These are phyloP conservation scores for Setipinna tenuifilis DNA, from an alignment of 2,797 vertebrate genomes.

Conservation along the genomic window DNA sequence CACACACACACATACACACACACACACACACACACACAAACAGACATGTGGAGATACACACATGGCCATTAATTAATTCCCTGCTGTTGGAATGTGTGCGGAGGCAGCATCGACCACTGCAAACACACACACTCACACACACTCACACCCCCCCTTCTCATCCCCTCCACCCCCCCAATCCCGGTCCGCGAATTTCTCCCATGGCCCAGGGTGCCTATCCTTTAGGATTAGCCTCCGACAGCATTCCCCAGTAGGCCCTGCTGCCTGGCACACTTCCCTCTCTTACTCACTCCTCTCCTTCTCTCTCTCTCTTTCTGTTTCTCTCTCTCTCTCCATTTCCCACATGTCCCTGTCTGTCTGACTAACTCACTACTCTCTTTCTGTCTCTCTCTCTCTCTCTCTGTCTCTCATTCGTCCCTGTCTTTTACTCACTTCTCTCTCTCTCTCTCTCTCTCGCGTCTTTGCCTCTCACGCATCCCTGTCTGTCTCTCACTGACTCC, in stretches of 20 bases:
- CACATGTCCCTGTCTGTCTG: too few species aligned
- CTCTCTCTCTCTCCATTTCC: not conserved
- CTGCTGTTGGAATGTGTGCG: conserved; percentile 28
- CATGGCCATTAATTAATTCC: conserved; percentile 65
- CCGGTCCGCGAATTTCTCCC: conserved; percentile 10
- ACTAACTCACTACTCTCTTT: not conserved
- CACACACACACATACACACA: not conserved
- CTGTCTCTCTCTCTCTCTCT: not conserved
- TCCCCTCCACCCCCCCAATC: too few species aligned
- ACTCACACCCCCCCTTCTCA: not conserved
- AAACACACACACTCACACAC: not conserved
- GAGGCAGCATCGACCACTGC: conserved; percentile 9
- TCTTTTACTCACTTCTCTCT: not conserved
- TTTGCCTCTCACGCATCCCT: not conserved
- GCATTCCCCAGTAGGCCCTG: not conserved
- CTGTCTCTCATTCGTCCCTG: not conserved
- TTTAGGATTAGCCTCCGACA: conserved; percentile 40
- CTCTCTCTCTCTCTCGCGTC: not conserved
- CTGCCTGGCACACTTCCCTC: not conserved
- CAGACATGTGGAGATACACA: not conserved
- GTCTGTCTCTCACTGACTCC: too few species aligned
- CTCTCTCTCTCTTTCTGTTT: not conserved
- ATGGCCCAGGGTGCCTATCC: conserved; percentile 34
- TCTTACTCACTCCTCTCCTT: not conserved
- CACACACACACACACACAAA: not conserved